These are phyloP conservation scores for Apus apus DNA, from an alignment of 2,113 vertebrate species.

Conservation along the genomic window DNA sequence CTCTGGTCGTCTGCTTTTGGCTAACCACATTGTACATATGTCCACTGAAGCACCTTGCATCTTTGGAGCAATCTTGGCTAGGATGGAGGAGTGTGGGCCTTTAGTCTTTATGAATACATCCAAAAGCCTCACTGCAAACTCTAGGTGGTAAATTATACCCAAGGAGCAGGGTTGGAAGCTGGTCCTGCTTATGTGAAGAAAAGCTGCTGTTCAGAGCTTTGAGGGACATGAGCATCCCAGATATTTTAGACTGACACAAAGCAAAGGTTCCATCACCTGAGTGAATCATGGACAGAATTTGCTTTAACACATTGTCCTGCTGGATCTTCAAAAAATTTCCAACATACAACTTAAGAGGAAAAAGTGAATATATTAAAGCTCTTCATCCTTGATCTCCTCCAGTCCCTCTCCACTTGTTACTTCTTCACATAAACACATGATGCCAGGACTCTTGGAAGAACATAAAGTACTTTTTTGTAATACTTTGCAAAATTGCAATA, in stretches of 20 bases:
- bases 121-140: not conserved
- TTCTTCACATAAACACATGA: not conserved
- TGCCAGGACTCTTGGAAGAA: not conserved
- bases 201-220: not conserved
- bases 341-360: not conserved
- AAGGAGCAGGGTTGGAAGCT: not conserved
- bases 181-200: not conserved
- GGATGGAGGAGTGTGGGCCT: not conserved
- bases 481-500: not conserved
- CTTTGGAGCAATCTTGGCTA: not conserved
- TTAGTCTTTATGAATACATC: not conserved
- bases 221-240: not conserved
- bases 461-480: not conserved
- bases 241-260: not conserved
- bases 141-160: not conserved
- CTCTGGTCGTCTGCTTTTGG: not conserved
- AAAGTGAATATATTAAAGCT: not conserved
- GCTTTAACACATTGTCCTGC: not conserved
- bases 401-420: not conserved
- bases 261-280: not conserved
- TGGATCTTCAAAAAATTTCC: not conserved
- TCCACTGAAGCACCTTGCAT: not conserved
- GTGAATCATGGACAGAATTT: not conserved
- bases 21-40: fast-evolving
- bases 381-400: not conserved